A percentile compares a stretch with the other conserved stretches of the same genome.
phyloP scores from a whole-genome alignment of 1,140 invertebrate species.

The Drosophila sproati region DNA sequence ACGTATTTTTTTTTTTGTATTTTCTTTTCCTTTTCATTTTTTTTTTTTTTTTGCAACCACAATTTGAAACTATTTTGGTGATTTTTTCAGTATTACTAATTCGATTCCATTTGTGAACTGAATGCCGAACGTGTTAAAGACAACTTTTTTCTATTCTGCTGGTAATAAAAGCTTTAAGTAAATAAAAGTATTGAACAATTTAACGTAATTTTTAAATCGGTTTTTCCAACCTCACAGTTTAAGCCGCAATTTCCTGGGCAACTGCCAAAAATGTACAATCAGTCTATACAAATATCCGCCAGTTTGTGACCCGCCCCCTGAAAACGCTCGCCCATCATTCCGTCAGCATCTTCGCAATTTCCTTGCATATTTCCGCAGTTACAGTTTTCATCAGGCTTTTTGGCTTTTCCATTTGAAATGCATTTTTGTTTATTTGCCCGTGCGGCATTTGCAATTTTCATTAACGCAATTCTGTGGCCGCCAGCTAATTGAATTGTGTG shows the following conservation, averaged over 20 bases:
- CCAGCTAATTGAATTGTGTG: slow-evolving; percentile 75
- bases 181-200: not conserved
- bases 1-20: slow-evolving; percentile 29
- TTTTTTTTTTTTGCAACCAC: slow-evolving; percentile 2
- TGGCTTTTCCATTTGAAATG: slow-evolving; percentile 33
- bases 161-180: no score
- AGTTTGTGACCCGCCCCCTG: not conserved
- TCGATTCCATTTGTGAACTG: not conserved
- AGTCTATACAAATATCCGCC: slow-evolving; percentile 19
- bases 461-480: slow-evolving; percentile 74
- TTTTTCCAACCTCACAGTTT: slow-evolving; percentile 17
- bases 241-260: slow-evolving; percentile 69
- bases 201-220: slow-evolving; percentile 1
- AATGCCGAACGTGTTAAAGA: not conserved
- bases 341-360: slow-evolving; percentile 75
- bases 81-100: not conserved
- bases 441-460: slow-evolving; percentile 62
- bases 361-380: slow-evolving; percentile 78
- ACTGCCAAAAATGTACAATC: slow-evolving; percentile 29
- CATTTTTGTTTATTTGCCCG: slow-evolving; percentile 62
- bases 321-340: slow-evolving; percentile 30
- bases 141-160: not conserved
- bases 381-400: slow-evolving; percentile 72
- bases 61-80: not conserved
- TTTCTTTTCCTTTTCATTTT: slow-evolving; percentile 19